A percentile compares a stretch with the other conserved stretches of the same genome.
Evolutionary conservation across 2,797 vertebrate genomes (phyloP).

Genomic region (Halcyon badia): DNA sequence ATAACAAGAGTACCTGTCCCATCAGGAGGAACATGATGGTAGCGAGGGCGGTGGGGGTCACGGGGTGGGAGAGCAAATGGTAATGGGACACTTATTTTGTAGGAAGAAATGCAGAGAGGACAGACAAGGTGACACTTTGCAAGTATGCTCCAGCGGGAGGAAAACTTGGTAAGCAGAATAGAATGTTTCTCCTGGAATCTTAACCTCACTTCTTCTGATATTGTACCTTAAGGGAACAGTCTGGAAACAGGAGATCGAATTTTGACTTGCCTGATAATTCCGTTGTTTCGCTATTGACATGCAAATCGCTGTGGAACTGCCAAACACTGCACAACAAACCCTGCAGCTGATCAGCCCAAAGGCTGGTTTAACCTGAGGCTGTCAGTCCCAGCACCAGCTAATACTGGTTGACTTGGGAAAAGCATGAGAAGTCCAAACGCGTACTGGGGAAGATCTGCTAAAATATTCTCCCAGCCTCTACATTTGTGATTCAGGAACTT

Average conservation of each 20-base stretch:
- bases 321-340: not conserved
- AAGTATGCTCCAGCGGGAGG: not conserved
- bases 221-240: not conserved
- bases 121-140: not conserved
- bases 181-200: not conserved
- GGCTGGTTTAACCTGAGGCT: not conserved
- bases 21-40: not conserved
- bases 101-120: not conserved
- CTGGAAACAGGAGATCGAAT: not conserved
- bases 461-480: not conserved
- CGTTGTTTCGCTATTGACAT: not conserved
- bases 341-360: not conserved
- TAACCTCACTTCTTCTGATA: not conserved
- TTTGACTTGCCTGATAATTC: not conserved
- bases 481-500: not conserved
- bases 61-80: rapidly evolving
- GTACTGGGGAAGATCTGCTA: not conserved
- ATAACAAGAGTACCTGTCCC: not conserved
- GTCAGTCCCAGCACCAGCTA: not conserved
- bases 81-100: not conserved
- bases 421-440: not conserved
- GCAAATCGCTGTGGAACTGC: not conserved
- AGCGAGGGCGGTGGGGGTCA: not conserved
- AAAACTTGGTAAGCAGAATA: not conserved
- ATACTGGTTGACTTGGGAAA: not conserved